Evolutionary conservation across 2,113 vertebrate species (phyloP).

Genomic region (Cyprinodon variegatus): DNA sequence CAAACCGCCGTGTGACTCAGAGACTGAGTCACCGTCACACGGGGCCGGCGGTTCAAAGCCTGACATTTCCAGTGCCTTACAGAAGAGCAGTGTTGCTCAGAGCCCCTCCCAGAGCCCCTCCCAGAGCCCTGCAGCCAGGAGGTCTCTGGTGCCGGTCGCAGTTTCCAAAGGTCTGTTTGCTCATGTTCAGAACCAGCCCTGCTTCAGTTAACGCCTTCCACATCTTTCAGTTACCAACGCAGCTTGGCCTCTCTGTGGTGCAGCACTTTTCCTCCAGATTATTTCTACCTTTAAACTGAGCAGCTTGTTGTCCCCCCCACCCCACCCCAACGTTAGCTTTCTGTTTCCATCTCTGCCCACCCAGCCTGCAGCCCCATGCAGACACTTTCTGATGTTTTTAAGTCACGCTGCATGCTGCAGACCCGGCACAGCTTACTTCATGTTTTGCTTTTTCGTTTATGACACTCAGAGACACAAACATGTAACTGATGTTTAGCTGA

Average conservation of each 20-base stretch:
- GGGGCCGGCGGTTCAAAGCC: conserved; percentile 34
- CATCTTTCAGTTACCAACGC: conserved; percentile 68
- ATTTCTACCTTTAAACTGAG: conserved; percentile 46
- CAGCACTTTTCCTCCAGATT: conserved; percentile 60
- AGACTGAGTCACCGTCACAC: conserved; percentile 37
- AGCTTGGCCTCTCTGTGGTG: conserved; percentile 59
- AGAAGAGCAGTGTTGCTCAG: conserved; percentile 31
- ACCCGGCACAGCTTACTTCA: conserved; percentile 29
- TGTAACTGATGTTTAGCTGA: conserved; percentile 9
- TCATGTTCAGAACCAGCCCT: conserved; percentile 59
- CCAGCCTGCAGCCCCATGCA: conserved; percentile 50
- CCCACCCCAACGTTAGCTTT: conserved; percentile 27
- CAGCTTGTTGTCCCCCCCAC: conserved; percentile 65
- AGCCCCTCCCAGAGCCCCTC: conserved; percentile 50
- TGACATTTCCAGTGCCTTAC: conserved; percentile 45
- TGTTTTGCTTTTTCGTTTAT: conserved; percentile 5
- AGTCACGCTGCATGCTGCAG: conserved; percentile 68
- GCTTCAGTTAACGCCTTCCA: conserved; percentile 63
- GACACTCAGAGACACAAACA: conserved; percentile 11
- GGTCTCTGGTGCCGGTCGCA: conserved; percentile 79
- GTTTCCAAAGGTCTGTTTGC: conserved; percentile 81
- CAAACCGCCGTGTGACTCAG: conserved; percentile 15
- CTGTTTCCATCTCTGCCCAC: conserved; percentile 57
- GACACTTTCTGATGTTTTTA: conserved; percentile 37
- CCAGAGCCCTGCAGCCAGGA: conserved; percentile 69